Conservation (phyloP, 2,888 invertebrate species). For the Galerucella nymphaeae region DNA sequence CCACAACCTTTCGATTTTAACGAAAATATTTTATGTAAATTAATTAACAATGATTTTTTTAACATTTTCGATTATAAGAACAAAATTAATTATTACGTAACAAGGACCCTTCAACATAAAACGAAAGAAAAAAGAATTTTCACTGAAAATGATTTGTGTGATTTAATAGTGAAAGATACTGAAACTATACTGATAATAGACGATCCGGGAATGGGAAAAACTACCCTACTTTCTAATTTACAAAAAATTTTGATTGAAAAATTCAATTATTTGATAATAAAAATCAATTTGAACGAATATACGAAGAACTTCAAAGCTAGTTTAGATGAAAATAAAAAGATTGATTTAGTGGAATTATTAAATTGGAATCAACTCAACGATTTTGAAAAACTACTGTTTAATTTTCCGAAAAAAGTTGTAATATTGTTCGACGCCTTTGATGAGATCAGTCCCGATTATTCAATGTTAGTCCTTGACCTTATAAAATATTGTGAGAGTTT, state of each 20-base stretch:
- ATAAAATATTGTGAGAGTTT: neutral
- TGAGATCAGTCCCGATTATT: too few relatives aligned
- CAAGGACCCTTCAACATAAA: neutral
- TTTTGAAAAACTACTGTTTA: conserved; percentile 9
- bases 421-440: too few relatives aligned
- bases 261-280: too few relatives aligned
- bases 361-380: neutral
- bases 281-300: too few relatives aligned
- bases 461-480: too few relatives aligned
- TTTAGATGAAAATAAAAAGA: neutral
- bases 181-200: too few relatives aligned
- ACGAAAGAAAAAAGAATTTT: neutral
- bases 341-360: conserved; percentile 2
- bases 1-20: neutral
- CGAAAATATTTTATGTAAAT: neutral
- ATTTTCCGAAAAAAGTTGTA: too few relatives aligned
- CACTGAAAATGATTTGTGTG: neutral
- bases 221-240: too few relatives aligned
- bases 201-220: too few relatives aligned
- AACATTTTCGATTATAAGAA: neutral
- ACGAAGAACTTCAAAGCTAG: neutral
- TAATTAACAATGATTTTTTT: too few relatives aligned
- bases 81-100: neutral
- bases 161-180: too few relatives aligned
- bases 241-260: too few relatives aligned